Evolutionary conservation across 2,113 vertebrate species (phyloP).

Genomic region (Scolopax mira): DNA sequence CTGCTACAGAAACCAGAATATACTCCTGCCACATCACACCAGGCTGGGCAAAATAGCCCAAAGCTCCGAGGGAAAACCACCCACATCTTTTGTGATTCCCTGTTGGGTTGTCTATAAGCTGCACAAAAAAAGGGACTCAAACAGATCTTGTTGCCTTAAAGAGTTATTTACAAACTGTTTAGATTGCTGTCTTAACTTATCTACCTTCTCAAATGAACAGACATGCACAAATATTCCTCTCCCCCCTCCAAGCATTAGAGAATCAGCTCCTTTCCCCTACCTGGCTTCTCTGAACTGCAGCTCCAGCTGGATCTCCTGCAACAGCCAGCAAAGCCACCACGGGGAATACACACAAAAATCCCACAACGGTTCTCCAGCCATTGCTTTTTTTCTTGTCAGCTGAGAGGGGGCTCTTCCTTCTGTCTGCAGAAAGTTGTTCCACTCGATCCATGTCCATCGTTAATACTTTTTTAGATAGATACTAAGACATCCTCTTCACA

Average conservation of each 20-base stretch:
- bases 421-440: background rate
- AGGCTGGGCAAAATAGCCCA: background rate
- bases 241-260: background rate
- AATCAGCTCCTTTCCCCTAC: slow-evolving; percentile 3
- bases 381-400: background rate
- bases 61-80: background rate
- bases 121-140: background rate
- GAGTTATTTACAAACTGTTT: background rate
- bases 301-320: background rate
- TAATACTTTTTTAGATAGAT: background rate
- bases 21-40: background rate
- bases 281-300: background rate
- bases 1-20: background rate
- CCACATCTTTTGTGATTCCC: background rate
- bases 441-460: background rate
- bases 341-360: background rate
- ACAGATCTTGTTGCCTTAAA: background rate
- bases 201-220: background rate
- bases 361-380: background rate
- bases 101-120: background rate
- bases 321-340: slow-evolving; percentile 9
- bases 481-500: background rate
- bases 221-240: accelerated
- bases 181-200: background rate
- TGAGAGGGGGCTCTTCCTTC: background rate